A percentile compares a stretch with the other conserved stretches of the same genome.
Conservation (phyloP, 2,888 invertebrate species). For the Teleiodes luculella region DNA sequence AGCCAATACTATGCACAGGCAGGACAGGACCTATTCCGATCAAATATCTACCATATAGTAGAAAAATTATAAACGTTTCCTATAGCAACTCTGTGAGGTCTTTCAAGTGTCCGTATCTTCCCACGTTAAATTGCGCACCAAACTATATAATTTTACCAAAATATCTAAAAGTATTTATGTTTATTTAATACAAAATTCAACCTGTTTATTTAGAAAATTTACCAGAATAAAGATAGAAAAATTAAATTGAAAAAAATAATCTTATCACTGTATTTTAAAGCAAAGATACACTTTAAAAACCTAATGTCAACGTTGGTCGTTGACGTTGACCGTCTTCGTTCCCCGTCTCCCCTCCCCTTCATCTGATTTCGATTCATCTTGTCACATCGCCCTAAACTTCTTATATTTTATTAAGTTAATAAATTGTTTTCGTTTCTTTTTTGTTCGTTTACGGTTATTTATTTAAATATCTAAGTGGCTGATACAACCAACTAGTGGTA, state of each 20-base stretch:
- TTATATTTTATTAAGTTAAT: constrained; percentile 54
- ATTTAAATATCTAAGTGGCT: constrained; percentile 35
- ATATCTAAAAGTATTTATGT: too few species aligned
- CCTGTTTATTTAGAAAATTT: too few species aligned
- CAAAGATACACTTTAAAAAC: neutral
- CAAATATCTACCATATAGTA: neutral
- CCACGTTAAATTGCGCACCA: too few species aligned
- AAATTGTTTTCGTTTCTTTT: constrained; percentile 66
- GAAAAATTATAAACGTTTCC: neutral
- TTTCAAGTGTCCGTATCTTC: neutral
- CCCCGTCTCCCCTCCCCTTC: constrained; percentile 26
- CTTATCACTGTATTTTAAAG: too few species aligned
- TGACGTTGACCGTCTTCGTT: constrained; percentile 32
- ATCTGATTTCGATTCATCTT: constrained; percentile 57
- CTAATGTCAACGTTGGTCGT: constrained; percentile 40
- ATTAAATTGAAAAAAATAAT: neutral
- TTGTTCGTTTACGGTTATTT: constrained; percentile 46
- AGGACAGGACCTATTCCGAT: neutral
- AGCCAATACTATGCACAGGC: too few species aligned
- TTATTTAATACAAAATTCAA: too few species aligned
- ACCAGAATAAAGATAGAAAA: neutral
- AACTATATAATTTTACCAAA: too few species aligned
- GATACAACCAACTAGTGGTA: constrained; percentile 46
- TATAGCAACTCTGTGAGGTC: neutral
- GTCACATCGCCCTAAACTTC: constrained; percentile 51